Percentiles rank a stretch among this genome's conserved stretches.
Conservation (phyloP, 2,888 invertebrate species). For the Chrysomela aeneicollis region DNA sequence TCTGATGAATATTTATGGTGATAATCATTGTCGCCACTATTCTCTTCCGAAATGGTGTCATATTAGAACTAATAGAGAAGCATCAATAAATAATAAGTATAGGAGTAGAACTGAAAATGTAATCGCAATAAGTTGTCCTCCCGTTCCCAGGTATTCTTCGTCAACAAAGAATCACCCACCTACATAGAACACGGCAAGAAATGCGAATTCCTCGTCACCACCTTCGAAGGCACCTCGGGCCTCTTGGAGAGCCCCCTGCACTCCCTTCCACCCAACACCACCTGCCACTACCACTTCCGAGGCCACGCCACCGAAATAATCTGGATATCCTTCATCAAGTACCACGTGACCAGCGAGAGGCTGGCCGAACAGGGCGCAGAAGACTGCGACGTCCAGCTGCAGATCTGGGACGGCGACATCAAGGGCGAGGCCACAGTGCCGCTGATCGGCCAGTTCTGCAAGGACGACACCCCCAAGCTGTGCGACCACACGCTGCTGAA, state of each 20-base stretch:
- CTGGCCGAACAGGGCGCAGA: constrained; percentile 72
- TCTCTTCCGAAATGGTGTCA: too few species aligned
- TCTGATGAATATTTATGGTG: too few species aligned
- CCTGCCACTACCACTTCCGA: constrained; percentile 81
- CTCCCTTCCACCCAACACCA: constrained; percentile 82
- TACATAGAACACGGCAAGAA: constrained; percentile 77
- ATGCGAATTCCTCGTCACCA: constrained; percentile 79
- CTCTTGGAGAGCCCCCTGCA: constrained; percentile 78
- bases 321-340: constrained; percentile 85
- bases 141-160: constrained; percentile 73
- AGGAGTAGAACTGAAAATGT: too few species aligned
- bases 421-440: constrained; percentile 62
- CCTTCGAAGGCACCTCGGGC: constrained; percentile 77
- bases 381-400: constrained; percentile 75
- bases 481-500: constrained; percentile 79
- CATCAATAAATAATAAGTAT: too few species aligned
- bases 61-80: too few species aligned
- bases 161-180: constrained; percentile 78
- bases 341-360: constrained; percentile 70
- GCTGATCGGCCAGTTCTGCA: constrained; percentile 78
- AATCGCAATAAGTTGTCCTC: too few species aligned
- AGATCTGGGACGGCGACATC: constrained; percentile 77
- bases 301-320: constrained; percentile 79
- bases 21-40: too few species aligned
- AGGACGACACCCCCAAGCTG: constrained; percentile 76